phyloP scores from a whole-genome alignment of 2,888 invertebrate genomes.

The Netelia inedita region DNA sequence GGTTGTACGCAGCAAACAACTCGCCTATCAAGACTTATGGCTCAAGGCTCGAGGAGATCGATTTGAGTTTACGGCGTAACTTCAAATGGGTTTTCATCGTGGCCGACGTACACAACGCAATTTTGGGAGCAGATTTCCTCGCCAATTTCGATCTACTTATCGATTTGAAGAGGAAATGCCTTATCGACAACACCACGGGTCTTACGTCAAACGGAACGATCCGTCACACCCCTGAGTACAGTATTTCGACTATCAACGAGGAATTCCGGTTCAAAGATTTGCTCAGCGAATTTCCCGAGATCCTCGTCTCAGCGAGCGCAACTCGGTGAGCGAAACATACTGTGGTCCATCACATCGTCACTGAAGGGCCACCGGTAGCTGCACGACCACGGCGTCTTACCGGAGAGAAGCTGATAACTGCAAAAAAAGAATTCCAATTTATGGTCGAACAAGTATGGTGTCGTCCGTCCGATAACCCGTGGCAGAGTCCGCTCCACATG shows the following conservation, averaged over 20 bases:
- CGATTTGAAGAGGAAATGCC: slow-evolving; percentile 45
- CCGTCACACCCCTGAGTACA: neutral
- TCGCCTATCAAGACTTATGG: slow-evolving; percentile 53
- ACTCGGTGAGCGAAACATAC: slow-evolving; percentile 49
- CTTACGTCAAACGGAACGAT: neutral
- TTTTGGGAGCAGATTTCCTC: slow-evolving; percentile 67
- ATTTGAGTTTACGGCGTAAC: slow-evolving; percentile 48
- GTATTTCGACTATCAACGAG: slow-evolving; percentile 9
- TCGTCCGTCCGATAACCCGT: slow-evolving; percentile 82
- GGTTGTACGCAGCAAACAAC: slow-evolving; percentile 49
- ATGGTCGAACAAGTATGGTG: slow-evolving; percentile 82
- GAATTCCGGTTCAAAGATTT: neutral
- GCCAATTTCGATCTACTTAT: slow-evolving; percentile 52
- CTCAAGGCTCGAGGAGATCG: slow-evolving; percentile 28
- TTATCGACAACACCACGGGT: slow-evolving; percentile 68
- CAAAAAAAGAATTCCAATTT: slow-evolving; percentile 75
- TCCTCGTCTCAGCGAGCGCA: slow-evolving; percentile 39
- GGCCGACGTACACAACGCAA: slow-evolving; percentile 51
- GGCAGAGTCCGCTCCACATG: slow-evolving; percentile 82
- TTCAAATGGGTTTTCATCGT: slow-evolving; percentile 65
- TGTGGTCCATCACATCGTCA: slow-evolving; percentile 76
- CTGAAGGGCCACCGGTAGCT: slow-evolving; percentile 78
- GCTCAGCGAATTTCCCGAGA: slow-evolving; percentile 26
- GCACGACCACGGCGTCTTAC: slow-evolving; percentile 77
- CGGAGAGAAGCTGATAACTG: slow-evolving; percentile 74